Percentiles rank a stretch among this genome's conserved stretches.
Conservation (phyloP, 2,113 vertebrate species). For the Lepisosteus oculatus region DNA sequence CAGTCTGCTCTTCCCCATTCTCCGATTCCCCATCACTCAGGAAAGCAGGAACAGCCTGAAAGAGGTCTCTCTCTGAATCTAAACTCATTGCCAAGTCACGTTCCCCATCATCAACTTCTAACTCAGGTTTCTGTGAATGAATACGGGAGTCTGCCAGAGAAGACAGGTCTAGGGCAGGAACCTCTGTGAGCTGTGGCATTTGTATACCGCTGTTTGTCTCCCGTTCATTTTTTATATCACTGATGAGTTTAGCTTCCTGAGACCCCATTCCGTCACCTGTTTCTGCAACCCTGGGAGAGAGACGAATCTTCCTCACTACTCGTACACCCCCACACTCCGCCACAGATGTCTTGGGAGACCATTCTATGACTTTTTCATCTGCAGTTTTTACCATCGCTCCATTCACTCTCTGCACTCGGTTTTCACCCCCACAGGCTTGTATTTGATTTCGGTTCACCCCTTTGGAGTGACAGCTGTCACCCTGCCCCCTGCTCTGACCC, state of each 20-base stretch:
- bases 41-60: conserved; percentile 46
- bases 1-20: conserved; percentile 27
- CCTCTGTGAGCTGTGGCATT: conserved; percentile 25
- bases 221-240: background rate
- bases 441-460: background rate
- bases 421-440: too few species aligned
- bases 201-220: background rate
- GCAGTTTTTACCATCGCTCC: background rate
- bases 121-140: conserved; percentile 24
- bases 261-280: background rate
- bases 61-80: conserved; percentile 40
- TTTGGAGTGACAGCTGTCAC: conserved; percentile 53
- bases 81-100: conserved; percentile 33
- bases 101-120: conserved; percentile 46
- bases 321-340: conserved; percentile 41
- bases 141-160: conserved; percentile 28
- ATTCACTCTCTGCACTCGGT: conserved; percentile 26
- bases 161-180: conserved; percentile 26
- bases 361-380: background rate
- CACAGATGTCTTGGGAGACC: conserved; percentile 31
- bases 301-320: conserved; percentile 53
- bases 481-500: conserved; percentile 42
- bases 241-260: background rate
- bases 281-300: conserved; percentile 34
- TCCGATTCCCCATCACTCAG: conserved; percentile 46